Percentiles rank a stretch among this genome's conserved stretches.
Evolutionary conservation across 2,113 vertebrate genomes (phyloP).

Genomic region (Lepisosteus oculatus): DNA sequence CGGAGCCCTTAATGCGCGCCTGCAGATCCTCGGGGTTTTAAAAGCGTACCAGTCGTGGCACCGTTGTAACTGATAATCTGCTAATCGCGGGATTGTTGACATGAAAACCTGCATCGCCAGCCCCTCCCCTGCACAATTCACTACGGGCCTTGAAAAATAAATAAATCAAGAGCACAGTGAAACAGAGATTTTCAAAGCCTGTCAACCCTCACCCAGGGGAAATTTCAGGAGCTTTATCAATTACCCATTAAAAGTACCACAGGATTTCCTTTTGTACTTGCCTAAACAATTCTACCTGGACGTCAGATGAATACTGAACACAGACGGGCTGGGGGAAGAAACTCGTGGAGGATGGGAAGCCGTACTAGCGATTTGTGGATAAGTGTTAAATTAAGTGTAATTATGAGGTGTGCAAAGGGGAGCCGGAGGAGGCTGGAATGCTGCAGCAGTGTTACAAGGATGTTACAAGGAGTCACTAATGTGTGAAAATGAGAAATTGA

Average conservation of each 20-base stretch:
- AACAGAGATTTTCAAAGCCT: neutral
- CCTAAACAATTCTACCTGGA: neutral
- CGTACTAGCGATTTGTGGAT: neutral
- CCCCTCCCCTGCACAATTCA: neutral
- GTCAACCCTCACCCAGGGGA: neutral
- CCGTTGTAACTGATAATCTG: neutral
- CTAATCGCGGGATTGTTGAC: neutral
- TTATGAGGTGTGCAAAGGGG: neutral
- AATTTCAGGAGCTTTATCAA: constrained; percentile 2
- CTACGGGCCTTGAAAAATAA: neutral
- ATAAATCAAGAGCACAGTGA: neutral
- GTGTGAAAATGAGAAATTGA: no score
- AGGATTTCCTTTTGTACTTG: neutral
- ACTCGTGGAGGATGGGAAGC: neutral
- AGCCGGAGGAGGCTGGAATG: neutral
- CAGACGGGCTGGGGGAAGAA: neutral
- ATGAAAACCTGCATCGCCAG: neutral
- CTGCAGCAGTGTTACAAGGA: neutral
- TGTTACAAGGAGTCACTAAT: no score
- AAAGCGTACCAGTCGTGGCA: neutral
- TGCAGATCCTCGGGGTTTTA: neutral
- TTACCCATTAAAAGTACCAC: constrained; percentile 6
- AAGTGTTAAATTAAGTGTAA: neutral
- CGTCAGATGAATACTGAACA: neutral
- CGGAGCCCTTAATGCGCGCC: neutral